Percentiles rank a stretch among this genome's conserved stretches.
Conservation (phyloP, 2,797 vertebrate genomes). For the Nasua narica region DNA sequence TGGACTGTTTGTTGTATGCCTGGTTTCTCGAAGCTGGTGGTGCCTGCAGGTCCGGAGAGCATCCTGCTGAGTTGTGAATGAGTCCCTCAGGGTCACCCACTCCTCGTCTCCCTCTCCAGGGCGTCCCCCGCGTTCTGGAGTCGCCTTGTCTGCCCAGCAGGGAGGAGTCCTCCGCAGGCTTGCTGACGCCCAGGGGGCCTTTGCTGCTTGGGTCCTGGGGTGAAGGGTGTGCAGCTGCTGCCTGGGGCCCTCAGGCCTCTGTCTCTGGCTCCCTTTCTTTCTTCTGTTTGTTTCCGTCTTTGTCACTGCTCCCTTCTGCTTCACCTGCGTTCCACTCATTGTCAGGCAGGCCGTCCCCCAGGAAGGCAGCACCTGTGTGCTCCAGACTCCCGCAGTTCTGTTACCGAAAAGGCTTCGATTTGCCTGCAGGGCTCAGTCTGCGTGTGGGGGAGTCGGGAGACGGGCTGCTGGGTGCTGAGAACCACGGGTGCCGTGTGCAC, state of each 20-base stretch:
- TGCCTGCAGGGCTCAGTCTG: not conserved
- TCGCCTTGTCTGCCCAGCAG: not conserved
- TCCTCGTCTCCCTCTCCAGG: not conserved
- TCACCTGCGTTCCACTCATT: accelerated
- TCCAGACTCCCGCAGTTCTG: no score
- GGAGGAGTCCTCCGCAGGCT: accelerated
- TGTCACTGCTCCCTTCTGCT: not conserved
- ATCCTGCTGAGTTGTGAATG: accelerated
- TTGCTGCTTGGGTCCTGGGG: accelerated
- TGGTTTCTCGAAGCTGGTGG: accelerated
- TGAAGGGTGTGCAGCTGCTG: not conserved
- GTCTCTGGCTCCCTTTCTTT: not conserved
- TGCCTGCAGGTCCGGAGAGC: not conserved
- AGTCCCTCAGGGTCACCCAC: not conserved
- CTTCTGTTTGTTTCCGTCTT: not conserved
- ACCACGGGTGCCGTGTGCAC: accelerated
- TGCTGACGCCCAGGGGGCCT: not conserved
- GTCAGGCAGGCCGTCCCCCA: not conserved
- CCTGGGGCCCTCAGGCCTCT: accelerated
- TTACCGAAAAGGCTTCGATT: not conserved
- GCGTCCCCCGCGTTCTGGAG: not conserved
- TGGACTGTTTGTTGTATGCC: accelerated
- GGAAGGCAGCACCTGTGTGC: accelerated
- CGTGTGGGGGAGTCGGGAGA: not conserved
- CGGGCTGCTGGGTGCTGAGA: not conserved